phyloP scores from a whole-genome alignment of 2,888 invertebrate genomes.

The Glaucopsyche alexis region DNA sequence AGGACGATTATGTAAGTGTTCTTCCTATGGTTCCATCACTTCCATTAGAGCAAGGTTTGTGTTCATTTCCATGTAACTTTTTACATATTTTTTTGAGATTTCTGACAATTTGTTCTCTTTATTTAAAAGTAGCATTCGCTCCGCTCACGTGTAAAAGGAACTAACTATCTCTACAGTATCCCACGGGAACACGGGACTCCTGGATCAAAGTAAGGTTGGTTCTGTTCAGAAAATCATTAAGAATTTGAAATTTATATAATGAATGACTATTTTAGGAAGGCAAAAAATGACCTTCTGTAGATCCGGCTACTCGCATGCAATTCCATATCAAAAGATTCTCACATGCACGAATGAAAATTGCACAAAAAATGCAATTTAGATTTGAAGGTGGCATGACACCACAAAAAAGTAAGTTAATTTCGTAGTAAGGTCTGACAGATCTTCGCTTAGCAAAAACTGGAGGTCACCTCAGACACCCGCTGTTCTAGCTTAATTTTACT shows the following conservation, averaged over 20 bases:
- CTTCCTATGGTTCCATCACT: slow-evolving; percentile 20
- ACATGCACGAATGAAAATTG: slow-evolving; percentile 18
- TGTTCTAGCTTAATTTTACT: slow-evolving; percentile 21
- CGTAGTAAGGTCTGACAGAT: slow-evolving; percentile 24
- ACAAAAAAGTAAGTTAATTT: slow-evolving; percentile 22
- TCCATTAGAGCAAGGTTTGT: neutral
- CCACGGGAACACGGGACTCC: no score
- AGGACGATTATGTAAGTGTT: slow-evolving; percentile 36
- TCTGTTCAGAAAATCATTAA: neutral
- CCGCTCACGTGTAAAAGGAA: no score
- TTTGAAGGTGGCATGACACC: slow-evolving; percentile 26
- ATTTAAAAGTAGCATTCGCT: no score
- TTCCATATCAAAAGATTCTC: slow-evolving; percentile 10
- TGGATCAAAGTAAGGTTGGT: neutral
- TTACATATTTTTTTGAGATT: neutral
- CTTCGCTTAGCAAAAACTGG: slow-evolving; percentile 19
- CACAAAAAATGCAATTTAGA: slow-evolving; percentile 27
- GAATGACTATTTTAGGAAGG: neutral
- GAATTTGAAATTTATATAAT: neutral
- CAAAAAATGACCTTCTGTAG: slow-evolving; percentile 11
- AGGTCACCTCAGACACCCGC: slow-evolving; percentile 27
- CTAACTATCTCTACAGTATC: no score
- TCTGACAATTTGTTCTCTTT: no score
- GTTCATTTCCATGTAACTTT: neutral
- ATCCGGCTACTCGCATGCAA: slow-evolving; percentile 24